Percentiles rank a stretch among this genome's conserved stretches.
Conservation (phyloP, 1,140 invertebrate species). For the Drosophila equinoxialis region DNA sequence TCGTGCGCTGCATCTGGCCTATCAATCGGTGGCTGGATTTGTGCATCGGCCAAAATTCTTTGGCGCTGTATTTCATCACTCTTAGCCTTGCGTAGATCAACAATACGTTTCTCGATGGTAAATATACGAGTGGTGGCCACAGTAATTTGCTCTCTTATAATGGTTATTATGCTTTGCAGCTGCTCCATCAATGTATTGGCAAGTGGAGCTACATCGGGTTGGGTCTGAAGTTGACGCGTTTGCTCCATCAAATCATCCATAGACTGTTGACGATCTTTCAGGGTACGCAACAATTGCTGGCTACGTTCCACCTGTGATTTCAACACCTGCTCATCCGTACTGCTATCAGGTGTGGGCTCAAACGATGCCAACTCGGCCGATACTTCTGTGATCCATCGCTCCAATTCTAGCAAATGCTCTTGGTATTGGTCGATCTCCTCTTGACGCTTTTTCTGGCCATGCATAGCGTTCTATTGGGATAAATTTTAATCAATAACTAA, state of each 20-base stretch:
- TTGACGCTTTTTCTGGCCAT: slow-evolving; percentile 84
- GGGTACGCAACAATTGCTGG: slow-evolving; percentile 67
- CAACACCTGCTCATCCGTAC: slow-evolving; percentile 66
- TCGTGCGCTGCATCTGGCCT: slow-evolving; percentile 37
- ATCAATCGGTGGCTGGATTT: slow-evolving; percentile 59
- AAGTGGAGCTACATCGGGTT: slow-evolving; percentile 77
- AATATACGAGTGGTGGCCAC: slow-evolving; percentile 77
- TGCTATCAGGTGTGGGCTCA: slow-evolving; percentile 67
- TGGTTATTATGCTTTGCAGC: slow-evolving; percentile 69
- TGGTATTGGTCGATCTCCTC: slow-evolving; percentile 86
- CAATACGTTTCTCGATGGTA: slow-evolving; percentile 78
- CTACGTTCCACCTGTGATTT: slow-evolving; percentile 72
- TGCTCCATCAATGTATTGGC: slow-evolving; percentile 74
- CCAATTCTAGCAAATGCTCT: slow-evolving; percentile 86
- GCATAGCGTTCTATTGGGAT: slow-evolving; percentile 83
- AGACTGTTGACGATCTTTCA: slow-evolving; percentile 78
- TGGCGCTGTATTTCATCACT: slow-evolving; percentile 65
- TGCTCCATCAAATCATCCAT: slow-evolving; percentile 74
- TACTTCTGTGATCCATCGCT: slow-evolving; percentile 85
- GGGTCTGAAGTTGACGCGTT: slow-evolving; percentile 67
- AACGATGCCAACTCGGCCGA: slow-evolving; percentile 66
- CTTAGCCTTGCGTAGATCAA: slow-evolving; percentile 71
- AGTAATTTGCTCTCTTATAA: slow-evolving; percentile 74
- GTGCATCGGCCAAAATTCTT: slow-evolving; percentile 58
- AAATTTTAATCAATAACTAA: neutral